A percentile compares a stretch with the other conserved stretches of the same genome.
These are phyloP conservation scores for Blastobasis adustella DNA, from an alignment of 2,888 invertebrate species.

Conservation along the genomic window DNA sequence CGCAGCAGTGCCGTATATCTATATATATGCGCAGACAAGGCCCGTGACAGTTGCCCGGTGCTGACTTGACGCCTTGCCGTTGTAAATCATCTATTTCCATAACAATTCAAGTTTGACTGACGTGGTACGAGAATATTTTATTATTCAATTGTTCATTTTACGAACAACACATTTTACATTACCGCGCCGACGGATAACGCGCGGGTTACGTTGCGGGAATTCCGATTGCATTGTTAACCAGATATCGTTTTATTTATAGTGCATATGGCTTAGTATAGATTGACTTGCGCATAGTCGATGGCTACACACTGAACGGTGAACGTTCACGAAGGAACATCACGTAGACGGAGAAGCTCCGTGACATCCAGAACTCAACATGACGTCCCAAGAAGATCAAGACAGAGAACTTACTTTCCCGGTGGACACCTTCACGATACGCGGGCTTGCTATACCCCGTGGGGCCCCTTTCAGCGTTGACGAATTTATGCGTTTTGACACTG, in stretches of 20 bases:
- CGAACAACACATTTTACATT: not conserved
- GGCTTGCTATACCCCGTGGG: slow-evolving; percentile 4
- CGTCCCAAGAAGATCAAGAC: slow-evolving; percentile 6
- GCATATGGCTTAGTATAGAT: not conserved
- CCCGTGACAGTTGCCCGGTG: too few species aligned
- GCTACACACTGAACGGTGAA: slow-evolving; percentile 2
- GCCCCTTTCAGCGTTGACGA: not conserved
- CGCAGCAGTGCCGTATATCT: too few species aligned
- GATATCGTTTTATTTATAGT: too few species aligned
- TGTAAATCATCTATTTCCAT: slow-evolving; percentile 3
- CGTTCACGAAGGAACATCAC: slow-evolving; percentile 2
- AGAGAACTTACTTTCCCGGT: slow-evolving; percentile 7
- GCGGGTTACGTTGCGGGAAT: not conserved
- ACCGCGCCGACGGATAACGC: not conserved
- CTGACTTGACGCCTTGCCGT: not conserved
- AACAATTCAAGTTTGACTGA: not conserved
- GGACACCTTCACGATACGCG: slow-evolving; percentile 7
- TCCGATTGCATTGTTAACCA: not conserved
- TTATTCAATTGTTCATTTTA: not conserved
- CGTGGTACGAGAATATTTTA: slow-evolving; percentile 1
- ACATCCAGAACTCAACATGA: slow-evolving; percentile 4
- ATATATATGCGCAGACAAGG: too few species aligned
- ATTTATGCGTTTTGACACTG: slow-evolving; percentile 1
- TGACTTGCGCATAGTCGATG: not conserved
- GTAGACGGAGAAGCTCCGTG: not conserved